Percentiles rank a stretch among this genome's conserved stretches.
Conservation (phyloP, 30 jellyfish, hydroid and myxozoan genomes). For the Aurelia sp. region DNA sequence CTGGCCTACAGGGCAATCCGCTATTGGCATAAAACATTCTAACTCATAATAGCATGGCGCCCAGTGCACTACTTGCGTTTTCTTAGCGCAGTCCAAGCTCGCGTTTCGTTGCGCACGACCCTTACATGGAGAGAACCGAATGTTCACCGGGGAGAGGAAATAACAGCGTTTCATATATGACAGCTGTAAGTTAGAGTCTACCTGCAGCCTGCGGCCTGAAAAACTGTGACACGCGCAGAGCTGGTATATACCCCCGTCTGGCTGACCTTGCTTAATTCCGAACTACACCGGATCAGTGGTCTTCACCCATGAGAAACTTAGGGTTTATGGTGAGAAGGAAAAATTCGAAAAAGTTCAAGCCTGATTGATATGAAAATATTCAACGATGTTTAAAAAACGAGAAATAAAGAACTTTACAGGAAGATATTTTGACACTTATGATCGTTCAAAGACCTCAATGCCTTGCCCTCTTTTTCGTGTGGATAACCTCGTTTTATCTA, state of each 20-base stretch:
- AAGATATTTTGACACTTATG: conserved; percentile 8
- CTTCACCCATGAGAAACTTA: conserved; percentile 11
- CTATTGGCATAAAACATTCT: no score
- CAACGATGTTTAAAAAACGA: background rate
- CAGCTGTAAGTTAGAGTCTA: background rate
- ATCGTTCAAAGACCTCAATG: conserved; percentile 45
- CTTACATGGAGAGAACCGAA: no score
- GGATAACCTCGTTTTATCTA: conserved; percentile 32
- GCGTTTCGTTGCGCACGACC: no score
- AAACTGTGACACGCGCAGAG: background rate
- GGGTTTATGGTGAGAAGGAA: background rate
- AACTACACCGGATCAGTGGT: conserved; percentile 13
- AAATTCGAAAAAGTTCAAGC: background rate
- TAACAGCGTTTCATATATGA: no score
- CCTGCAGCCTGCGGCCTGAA: background rate
- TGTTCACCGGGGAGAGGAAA: no score
- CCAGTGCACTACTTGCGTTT: no score
- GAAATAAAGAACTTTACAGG: background rate
- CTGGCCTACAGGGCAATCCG: no score
- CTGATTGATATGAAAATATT: background rate
- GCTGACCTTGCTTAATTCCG: background rate
- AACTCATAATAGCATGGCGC: no score
- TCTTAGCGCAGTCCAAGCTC: no score
- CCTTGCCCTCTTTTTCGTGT: conserved; percentile 17
- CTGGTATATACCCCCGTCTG: conserved; percentile 44